Base-by-base conservation (phyloP, 1,140 invertebrate genomes). In the Vanessa tameamea region DNA sequence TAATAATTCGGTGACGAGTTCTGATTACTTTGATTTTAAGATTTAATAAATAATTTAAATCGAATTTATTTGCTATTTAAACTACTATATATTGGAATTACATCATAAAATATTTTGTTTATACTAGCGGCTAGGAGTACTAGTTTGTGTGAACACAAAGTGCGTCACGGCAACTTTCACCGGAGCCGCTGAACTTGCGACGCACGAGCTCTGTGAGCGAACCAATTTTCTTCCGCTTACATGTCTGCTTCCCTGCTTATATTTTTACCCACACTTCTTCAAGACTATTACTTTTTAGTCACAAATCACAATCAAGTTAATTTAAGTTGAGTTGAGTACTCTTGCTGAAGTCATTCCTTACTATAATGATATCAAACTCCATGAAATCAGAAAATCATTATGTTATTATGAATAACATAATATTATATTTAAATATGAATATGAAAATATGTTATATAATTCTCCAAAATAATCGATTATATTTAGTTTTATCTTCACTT, bases 91-190 rank as follows among this genome's bases (percentile, higher is more conserved):
- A 50, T 67, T 47, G 69, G 20, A 70, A 70, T 75, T 70, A 71
- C 64, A 61, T 75, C 69, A 75, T 53, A 75, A 63, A 67, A 75
- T 63, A 67, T 75, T 71, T 75, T 70, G 68, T 75, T 65, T 69
- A 59, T 66, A 53, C 53, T 61, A 70, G 68, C 47, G 16, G 43
- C 57, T 50, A 37, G 47, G 20, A 47, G 65, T 74, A 77, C 80
- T 73, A 74, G 75, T 75, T 75, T 80, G 82, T 84, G 85, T 84
- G 85, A 85, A 87, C 85, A 86, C 20, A 83, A 84, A 85, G 83
- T 87, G 84, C 88, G 88, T 90, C 87, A 86, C 81, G 74, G 80
- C 82, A 87, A 90, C 88, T 90, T 90, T 90, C 88, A 87, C 88
- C 86, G 72, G 73, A 64, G 72, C 50, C 72, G 55, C 72, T 73